Evolutionary conservation across 1,140 invertebrate species (phyloP).

Genomic region (Drosophila novamexicana): DNA sequence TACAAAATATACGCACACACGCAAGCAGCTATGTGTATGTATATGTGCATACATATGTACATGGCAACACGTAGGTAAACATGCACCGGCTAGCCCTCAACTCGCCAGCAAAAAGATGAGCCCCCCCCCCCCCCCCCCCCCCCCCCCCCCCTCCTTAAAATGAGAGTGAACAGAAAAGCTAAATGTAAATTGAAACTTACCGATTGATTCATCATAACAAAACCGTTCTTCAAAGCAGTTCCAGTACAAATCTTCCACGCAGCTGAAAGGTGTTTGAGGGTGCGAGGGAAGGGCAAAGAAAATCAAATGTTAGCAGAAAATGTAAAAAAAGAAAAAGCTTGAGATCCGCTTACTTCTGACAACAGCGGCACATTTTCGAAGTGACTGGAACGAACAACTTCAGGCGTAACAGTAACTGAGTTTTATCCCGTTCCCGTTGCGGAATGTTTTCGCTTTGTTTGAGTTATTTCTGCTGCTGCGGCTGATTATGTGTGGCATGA

Average conservation of each 20-base stretch:
- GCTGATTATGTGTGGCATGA: constrained; percentile 30
- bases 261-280: constrained; percentile 81
- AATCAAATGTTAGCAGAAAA: constrained; percentile 33
- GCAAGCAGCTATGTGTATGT: neutral
- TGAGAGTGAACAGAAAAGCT: constrained; percentile 16
- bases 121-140: neutral
- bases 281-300: constrained; percentile 1
- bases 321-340: constrained; percentile 27
- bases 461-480: constrained; percentile 20
- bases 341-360: constrained; percentile 76
- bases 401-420: neutral
- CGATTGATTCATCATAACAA: constrained; percentile 87
- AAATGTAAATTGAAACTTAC: constrained; percentile 69
- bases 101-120: constrained; percentile 31
- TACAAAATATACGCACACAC: constrained; percentile 11
- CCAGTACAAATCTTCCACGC: constrained; percentile 87
- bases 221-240: constrained; percentile 87
- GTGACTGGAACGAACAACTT: constrained; percentile 10
- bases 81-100: constrained; percentile 44
- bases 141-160: too few relatives aligned
- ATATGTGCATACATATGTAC: constrained; percentile 8
- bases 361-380: constrained; percentile 82
- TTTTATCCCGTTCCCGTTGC: constrained; percentile 11
- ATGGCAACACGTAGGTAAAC: constrained; percentile 34
- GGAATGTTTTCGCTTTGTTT: constrained; percentile 16